phyloP scores from a whole-genome alignment of 1,140 invertebrate genomes.

The Neodiprion pinetum region DNA sequence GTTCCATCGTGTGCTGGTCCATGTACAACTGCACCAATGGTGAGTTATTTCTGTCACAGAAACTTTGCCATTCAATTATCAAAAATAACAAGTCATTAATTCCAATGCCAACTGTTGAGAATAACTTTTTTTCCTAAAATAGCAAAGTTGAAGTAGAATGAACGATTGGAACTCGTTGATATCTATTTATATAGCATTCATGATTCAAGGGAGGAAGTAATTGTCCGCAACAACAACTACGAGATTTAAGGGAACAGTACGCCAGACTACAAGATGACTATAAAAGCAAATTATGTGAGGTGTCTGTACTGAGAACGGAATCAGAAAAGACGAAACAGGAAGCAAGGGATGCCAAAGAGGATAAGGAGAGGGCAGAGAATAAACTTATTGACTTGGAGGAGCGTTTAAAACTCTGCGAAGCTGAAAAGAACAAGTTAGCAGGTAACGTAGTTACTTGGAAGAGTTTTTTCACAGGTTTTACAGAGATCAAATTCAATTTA shows the following conservation, averaged over 20 bases:
- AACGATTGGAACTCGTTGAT: too few relatives aligned
- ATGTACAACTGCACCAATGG: slow-evolving; percentile 40
- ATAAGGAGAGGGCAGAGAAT: slow-evolving; percentile 62
- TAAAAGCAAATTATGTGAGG: slow-evolving; percentile 65
- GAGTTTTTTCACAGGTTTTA: neutral
- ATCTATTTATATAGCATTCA: neutral
- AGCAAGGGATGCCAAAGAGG: slow-evolving; percentile 60
- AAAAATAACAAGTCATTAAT: too few relatives aligned
- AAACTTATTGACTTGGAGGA: slow-evolving; percentile 62
- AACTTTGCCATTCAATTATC: neutral
- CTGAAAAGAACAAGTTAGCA: slow-evolving; percentile 46
- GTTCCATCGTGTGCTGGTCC: slow-evolving; percentile 37
- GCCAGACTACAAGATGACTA: slow-evolving; percentile 65
- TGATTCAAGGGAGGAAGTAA: slow-evolving; percentile 34
- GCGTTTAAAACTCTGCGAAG: slow-evolving; percentile 47
- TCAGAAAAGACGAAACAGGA: slow-evolving; percentile 61
- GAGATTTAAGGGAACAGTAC: slow-evolving; percentile 64
- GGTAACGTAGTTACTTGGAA: slow-evolving; percentile 32
- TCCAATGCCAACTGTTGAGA: too few relatives aligned
- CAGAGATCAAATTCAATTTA: neutral
- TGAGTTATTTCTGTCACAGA: slow-evolving; percentile 24
- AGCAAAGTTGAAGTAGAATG: too few relatives aligned
- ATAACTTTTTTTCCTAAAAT: too few relatives aligned
- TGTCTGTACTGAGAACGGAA: slow-evolving; percentile 61
- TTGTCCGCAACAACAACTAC: slow-evolving; percentile 53